Conservation (phyloP, 2,113 vertebrate genomes). For the Brachyhypopomus gauderio region DNA sequence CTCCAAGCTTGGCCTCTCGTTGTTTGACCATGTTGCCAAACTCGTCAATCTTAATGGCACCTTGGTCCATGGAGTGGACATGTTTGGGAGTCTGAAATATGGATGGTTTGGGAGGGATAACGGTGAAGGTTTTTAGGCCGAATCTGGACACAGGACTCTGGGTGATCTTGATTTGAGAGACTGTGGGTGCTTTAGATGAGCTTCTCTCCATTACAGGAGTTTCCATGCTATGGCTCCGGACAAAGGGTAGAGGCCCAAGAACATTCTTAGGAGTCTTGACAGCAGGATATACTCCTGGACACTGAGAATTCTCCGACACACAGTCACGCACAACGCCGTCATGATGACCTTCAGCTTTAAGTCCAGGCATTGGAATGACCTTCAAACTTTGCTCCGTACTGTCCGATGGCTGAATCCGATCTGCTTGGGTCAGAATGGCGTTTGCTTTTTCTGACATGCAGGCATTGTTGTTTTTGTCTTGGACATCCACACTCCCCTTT, state of each 20-base stretch:
- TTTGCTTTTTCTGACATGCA: constrained; percentile 63
- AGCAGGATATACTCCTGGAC: not conserved
- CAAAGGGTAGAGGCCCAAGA: not conserved
- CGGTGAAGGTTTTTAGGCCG: constrained; percentile 90
- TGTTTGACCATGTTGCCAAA: constrained; percentile 86
- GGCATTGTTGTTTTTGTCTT: constrained; percentile 81
- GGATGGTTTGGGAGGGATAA: constrained; percentile 85
- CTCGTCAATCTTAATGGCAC: constrained; percentile 93
- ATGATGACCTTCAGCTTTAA: constrained; percentile 29
- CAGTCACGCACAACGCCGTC: not conserved
- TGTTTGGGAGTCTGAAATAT: constrained; percentile 65
- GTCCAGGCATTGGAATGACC: not conserved
- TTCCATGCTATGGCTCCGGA: constrained; percentile 1
- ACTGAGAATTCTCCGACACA: constrained; percentile 14
- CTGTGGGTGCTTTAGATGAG: constrained; percentile 56
- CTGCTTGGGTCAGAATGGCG: constrained; percentile 30
- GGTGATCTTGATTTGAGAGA: constrained; percentile 68
- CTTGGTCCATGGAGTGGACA: constrained; percentile 66
- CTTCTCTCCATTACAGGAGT: constrained; percentile 46
- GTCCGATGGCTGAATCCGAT: constrained; percentile 18
- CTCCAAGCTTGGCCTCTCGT: not conserved
- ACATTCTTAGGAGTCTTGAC: constrained; percentile 11
- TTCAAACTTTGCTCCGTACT: constrained; percentile 12
- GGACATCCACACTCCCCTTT: constrained; percentile 49
- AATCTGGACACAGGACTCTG: constrained; percentile 75